Evolutionary conservation across 2,797 vertebrate species (phyloP), one percentile per base, ranked within the genome.

Genomic region (Poeciliopsis gracilis): DNA sequence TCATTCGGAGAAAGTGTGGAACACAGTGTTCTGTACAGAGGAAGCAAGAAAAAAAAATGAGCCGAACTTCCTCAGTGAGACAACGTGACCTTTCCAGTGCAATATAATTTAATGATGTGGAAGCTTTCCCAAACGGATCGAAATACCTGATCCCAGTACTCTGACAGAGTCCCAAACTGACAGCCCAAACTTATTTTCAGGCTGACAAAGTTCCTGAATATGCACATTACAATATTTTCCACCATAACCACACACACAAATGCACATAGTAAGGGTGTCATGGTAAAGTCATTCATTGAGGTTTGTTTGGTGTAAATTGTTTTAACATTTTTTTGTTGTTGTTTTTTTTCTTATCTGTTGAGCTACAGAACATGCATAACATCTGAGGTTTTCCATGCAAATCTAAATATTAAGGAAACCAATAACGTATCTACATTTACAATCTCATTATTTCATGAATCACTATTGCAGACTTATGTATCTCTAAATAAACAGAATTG

Each of bases 111-210:
- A 89, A 93, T 87, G 81, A 87, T 88, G 89, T 88, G 87, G 87
- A 90, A 88, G 87, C 84, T 92, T 94, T 94, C 89, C 91, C 90
- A 90, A 93, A 88, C 88, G 90, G 84, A 92, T 91, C 92, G 85
- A 84, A 91, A 90, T 82, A 86, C 75, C 67, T 92, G 88, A 92
- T 90, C 90, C 88, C 71, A 84, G 85, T 87, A 84, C 89, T 89
- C 84, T 92, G 89, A 90, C 87, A 74, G 89, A 93, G 92, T 93
- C 82, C 79, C 87, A 89, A 91, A 93, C 87, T 89, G 89, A 92
- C 93, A 93, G 92, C 82, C 79, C 87, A 89, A 90, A 93, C 88
- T 89, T 89, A 91, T 94, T 92, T 94, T 90, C 85, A 89, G 82
- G 88, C 84, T 81, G 84, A 80, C 77, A 76, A 82, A 77, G 57